Evolutionary conservation across 2,113 vertebrate genomes (phyloP), one percentile per base, ranked within the genome.

Genomic region (Melozone crissalis): DNA sequence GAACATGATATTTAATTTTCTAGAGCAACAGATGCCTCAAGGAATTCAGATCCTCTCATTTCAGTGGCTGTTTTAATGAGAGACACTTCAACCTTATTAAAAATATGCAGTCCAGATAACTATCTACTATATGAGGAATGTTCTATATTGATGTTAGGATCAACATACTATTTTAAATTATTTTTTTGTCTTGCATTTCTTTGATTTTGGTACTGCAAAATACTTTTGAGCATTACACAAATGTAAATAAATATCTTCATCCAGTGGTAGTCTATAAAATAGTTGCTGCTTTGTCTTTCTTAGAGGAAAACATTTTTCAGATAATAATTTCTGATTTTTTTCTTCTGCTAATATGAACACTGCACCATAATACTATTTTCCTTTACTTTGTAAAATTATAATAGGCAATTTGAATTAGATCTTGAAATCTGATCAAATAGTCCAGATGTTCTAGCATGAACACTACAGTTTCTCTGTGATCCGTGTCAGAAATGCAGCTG

Each of bases 401-500:
- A 72, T 55, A 90, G 67, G 35, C 58, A 62, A 52, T 84, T 72
- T 85, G 74, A 95, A 96, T 94, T 94, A 97, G 72, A 82, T 96
- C 87, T 97, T 97, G 97, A 97, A 97, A 94, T 84, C 58, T 88
- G 90, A 97, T 97, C 96, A 97, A 97, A 90, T 49, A 49, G 89
- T 97, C 97, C 98, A 98, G 98, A 97, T 98, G 97, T 98, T 98
- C 65, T 78, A 86, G 59, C 30, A 24, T 66, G 96, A 96, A 59
- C 88, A 68, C 35, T 94, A 75, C 81, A 96, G 82, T 94, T 95
- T 92, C 61, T 96, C 96, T 96, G 90, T 97, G 97, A 98, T 97
- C 97, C 96, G 49, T 97, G 89, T 98, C 97, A 97, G 95, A 96
- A 94, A 94, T 88, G 65, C 97, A 98, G 95, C 98, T 98, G 98